Base-by-base conservation (phyloP, 92 coral and sea anemone genomes). In the Epizoanthus stellaris region DNA sequence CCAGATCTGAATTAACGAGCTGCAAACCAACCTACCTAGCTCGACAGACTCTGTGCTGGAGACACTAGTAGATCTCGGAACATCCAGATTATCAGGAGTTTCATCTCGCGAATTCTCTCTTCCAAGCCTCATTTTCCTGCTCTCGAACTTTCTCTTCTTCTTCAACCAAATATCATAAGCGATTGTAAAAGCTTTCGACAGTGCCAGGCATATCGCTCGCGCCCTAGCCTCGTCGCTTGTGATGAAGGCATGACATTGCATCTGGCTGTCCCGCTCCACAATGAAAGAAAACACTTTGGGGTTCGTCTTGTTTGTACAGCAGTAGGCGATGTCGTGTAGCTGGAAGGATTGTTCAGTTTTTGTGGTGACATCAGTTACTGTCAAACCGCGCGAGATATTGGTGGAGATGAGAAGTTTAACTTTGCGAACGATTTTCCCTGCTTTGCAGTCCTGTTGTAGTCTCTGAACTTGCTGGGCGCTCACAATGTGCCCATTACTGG, bases 321-420 rank as follows among this genome's bases (percentile, higher is more conserved):
- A 94, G 70, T 88, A 97, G 20, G 99, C 99, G 16, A 97, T 93
- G 88, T 92, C 82, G 49, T 93, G 93, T 64, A 97, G 85, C 73
- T 89, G 92, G 76, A 94, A 91, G 52, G 89, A 86, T 38, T 82
- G 86, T 67, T 79, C 92, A 11, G 82, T 65, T 43, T 89, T 91
- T 7, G 91, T 92, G 42, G 85, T 64, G 9, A 87, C 90, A 58
- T 94, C 99, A 14, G 85, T 76, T 16, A 97, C 76, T 0, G 90
- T 89, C 17, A 97, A 70, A 20, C 99, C 99, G 45, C 95, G 95
- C 54, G 80, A 88, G 57, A 91, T 86, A 73, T 97, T 93, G 47
- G 81, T 80, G 30, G 99, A 97, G 64, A 97, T 86, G 8, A 92
- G 38, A 1, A 97, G 90, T 45, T 86, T 85, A 14, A 94, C 92